These are phyloP conservation scores for Stichodactyla mertensii DNA, from an alignment of 64 coral and sea anemone genomes.

Conservation along the genomic window DNA sequence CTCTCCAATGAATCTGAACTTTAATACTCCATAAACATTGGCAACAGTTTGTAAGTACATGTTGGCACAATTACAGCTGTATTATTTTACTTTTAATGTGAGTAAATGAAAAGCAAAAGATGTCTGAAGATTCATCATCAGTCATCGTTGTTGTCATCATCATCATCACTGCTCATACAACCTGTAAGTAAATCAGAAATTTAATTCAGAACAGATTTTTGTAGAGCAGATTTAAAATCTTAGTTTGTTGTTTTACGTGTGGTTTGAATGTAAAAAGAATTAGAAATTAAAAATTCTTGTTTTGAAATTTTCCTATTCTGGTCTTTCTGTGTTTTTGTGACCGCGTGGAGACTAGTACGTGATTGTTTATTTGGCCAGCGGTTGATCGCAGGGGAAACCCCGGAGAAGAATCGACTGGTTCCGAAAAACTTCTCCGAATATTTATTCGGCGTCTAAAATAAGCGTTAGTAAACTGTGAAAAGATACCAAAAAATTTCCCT, in stretches of 20 bases:
- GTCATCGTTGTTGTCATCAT: too few species aligned
- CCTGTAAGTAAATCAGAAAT: too few species aligned
- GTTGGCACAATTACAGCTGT: too few species aligned
- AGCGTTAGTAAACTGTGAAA: neutral
- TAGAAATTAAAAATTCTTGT: too few species aligned
- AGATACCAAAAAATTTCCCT: neutral
- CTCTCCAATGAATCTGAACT: conserved; percentile 35
- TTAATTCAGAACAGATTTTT: too few species aligned
- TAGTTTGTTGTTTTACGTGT: too few species aligned
- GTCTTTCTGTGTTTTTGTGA: neutral
- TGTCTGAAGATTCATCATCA: neutral
- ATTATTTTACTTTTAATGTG: too few species aligned
- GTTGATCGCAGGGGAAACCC: conserved; percentile 25
- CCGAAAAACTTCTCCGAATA: neutral
- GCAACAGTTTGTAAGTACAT: neutral
- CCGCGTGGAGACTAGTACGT: neutral
- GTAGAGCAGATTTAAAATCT: too few species aligned
- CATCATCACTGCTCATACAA: too few species aligned
- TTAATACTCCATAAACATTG: conserved; percentile 60
- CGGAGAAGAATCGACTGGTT: conserved; percentile 18
- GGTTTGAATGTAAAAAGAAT: too few species aligned
- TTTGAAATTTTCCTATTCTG: neutral
- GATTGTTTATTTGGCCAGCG: conserved; percentile 1
- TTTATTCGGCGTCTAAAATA: neutral
- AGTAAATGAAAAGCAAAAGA: neutral